Evolutionary conservation across 2,113 vertebrate genomes (phyloP).

Genomic region (Suricata suricatta): DNA sequence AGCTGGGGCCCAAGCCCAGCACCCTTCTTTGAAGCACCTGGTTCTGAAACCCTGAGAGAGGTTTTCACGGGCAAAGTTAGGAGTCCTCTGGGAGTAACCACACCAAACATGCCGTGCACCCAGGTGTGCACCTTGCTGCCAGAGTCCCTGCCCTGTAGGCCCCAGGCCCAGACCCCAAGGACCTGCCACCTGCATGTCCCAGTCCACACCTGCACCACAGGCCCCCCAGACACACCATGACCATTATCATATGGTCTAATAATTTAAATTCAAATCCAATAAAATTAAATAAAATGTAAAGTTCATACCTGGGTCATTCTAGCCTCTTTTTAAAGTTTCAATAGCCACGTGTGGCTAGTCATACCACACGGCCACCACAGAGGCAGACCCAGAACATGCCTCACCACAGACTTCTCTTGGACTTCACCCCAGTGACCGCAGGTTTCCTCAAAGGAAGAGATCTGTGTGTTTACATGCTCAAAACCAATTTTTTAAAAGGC

Average conservation of each 20-base stretch:
- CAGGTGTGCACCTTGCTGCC: not conserved
- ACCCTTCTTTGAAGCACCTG: not conserved
- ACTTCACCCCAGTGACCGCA: too few species aligned
- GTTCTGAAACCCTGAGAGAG: not conserved
- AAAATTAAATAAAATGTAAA: not conserved
- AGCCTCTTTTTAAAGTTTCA: not conserved
- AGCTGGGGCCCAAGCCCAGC: not conserved
- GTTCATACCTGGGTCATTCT: not conserved
- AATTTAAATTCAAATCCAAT: not conserved
- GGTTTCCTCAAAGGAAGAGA: not conserved
- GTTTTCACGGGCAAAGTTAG: too few species aligned
- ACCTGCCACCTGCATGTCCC: accelerated
- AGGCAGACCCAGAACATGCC: not conserved
- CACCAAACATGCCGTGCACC: not conserved
- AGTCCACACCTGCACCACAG: not conserved
- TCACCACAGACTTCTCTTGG: not conserved
- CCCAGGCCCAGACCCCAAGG: not conserved
- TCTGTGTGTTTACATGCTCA: accelerated
- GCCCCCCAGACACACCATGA: too few species aligned
- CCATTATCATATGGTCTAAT: too few species aligned
- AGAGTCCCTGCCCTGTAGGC: not conserved
- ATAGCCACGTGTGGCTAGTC: not conserved
- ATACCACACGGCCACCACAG: not conserved
- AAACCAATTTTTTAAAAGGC: too few species aligned
- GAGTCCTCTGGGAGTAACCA: not conserved